Evolutionary conservation across 1,140 invertebrate species (phyloP).

Genomic region (Macrobrachium rosenbergii): DNA sequence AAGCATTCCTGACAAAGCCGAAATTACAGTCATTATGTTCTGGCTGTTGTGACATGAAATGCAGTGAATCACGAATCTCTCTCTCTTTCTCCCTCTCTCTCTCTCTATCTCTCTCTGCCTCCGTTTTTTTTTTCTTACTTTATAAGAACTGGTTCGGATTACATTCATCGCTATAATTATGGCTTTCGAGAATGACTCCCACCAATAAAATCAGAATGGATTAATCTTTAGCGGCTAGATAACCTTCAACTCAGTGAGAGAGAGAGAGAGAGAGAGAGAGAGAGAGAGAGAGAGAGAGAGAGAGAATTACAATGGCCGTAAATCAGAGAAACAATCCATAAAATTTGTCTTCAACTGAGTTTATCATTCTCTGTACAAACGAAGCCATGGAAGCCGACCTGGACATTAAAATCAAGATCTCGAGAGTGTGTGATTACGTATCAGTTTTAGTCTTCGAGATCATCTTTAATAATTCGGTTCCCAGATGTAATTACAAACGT

Average conservation of each 20-base stretch:
- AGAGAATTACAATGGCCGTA: not conserved
- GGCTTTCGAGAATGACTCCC: not conserved
- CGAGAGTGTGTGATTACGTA: too few species aligned
- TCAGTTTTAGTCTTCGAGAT: too few species aligned
- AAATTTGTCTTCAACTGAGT: too few species aligned
- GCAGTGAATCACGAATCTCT: too few species aligned
- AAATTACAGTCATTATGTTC: not conserved
- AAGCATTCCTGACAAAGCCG: too few species aligned
- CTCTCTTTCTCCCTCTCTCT: not conserved
- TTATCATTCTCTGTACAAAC: too few species aligned
- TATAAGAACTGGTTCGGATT: too few species aligned
- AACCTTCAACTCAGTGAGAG: not conserved
- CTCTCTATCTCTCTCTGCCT: not conserved
- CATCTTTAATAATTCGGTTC: too few species aligned
- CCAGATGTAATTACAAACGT: too few species aligned
- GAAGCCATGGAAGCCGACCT: too few species aligned
- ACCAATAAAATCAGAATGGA: not conserved
- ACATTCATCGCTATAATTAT: too few species aligned
- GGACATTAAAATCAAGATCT: too few species aligned
- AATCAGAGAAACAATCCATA: not conserved
- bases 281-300: slow-evolving; percentile 30
- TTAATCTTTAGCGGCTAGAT: not conserved
- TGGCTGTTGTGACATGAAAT: not conserved
- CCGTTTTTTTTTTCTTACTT: not conserved
- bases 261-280: slow-evolving; percentile 25